Base-by-base conservation (phyloP, 2,888 invertebrate genomes). In the Cosmopolites sordidus region DNA sequence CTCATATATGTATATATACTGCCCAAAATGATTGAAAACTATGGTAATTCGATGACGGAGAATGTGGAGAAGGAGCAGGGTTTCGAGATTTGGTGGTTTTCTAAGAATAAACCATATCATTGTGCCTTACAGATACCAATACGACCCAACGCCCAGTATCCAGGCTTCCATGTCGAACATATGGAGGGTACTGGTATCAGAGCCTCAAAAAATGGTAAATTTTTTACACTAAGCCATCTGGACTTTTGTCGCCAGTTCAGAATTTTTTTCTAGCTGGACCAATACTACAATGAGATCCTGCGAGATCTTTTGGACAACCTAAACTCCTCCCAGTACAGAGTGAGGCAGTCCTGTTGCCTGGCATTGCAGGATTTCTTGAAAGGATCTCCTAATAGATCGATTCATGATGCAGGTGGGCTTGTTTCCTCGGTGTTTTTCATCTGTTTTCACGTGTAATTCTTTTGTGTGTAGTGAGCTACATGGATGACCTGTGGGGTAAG, bases 161-260 rank as follows among this genome's bases (percentile, higher is more conserved):
- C 94, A 95, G 73, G 84, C 87, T 69, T 92, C 93, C 12, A 96
- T 97, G 94, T 82, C 87, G 45, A 87, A 89, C 66, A 96, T 97
- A 66, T 97, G 96, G 96, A 86, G 88, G 60, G 87, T 90, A 11
- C 80, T 97, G 43, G 93, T 96, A 8, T 82, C 83, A 12, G 91
- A 92, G 66, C 87, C 89, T 2, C 86, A 86, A 66, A 89, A 90
- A 71, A 87, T 87, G 43, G 89, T 92, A 68, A 77, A 79, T 8
- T 22, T 17, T 38, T 27, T 4, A 4, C 6, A 45, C 6, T 29
- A 29, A 8, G 11, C 6, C 6, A 29, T 29, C 29, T 29, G 29
- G 6, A 29, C 11, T 29, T 6, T 8, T 29, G 29, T 29, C n/a
- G n/a, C n/a, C 6, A 29, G 11, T 29, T 8, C 11, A 29, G n/a